Base-by-base conservation (phyloP, 1,140 invertebrate species). In the Panagrolaimus sp. region DNA sequence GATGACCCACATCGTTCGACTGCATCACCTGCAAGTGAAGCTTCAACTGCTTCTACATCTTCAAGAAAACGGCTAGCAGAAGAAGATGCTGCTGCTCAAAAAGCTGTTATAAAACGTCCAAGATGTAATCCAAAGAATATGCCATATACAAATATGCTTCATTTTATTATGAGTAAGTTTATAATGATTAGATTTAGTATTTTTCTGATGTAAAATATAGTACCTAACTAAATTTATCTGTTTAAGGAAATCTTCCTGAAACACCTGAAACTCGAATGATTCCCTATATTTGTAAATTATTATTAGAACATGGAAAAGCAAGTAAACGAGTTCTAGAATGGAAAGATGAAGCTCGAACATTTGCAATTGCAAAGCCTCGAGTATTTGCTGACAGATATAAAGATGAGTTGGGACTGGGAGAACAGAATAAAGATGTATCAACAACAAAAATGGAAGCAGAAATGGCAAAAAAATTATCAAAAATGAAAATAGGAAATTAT, bases 301-400 rank as follows among this genome's bases (percentile, higher is more conserved):
- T 57, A 27, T 7, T 57, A 11, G 51, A 57, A n/a, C 20, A n/a
- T 2, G 8, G 0, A 20, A 57, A 57, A 20, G 13, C 51, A 27
- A 57, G 51, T 27, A 57, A 57, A 57, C 51, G 51, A 13, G 51
- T 27, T 3, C 51, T 57, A 5, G 51, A 57, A 57, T 57, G 51
- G 51, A 57, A 57, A 27, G 51, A 57, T 5, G 14, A 57, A 16
- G 14, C 5, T 20, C 20, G 51, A 16, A 13, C 13, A 2, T 57
- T 57, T 27, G 20, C 51, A 11, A 27, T 57, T 0, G n/a, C 51
- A 13, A 57, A 57, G n/a, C 51, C 51, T 20, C 51, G 51, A 57
- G 51, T 57, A 27, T 57, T 57, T 27, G 20, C 51, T 3, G 51
- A 57, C n/a, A 5, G 16, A 57, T 57, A 11, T 20, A 57, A 57